Evolutionary conservation across 2,113 vertebrate genomes (phyloP).

Genomic region (Mobula birostris): DNA sequence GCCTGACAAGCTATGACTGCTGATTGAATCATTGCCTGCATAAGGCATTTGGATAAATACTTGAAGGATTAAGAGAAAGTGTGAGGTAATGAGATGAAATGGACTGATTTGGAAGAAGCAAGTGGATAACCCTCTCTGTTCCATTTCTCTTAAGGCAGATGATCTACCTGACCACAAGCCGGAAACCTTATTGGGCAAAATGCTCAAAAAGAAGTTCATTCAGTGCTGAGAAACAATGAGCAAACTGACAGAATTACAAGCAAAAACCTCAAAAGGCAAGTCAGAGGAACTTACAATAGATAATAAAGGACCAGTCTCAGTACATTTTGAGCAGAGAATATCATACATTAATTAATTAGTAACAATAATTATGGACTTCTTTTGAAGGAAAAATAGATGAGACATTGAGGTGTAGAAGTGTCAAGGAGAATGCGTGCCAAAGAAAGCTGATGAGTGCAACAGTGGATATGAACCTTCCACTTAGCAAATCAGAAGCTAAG

Average conservation of each 20-base stretch:
- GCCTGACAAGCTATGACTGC: neutral
- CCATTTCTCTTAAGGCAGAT: neutral
- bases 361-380: too few species aligned
- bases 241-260: neutral
- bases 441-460: too few species aligned
- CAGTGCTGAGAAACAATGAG: neutral
- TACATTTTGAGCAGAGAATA: neutral
- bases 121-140: neutral
- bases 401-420: too few species aligned
- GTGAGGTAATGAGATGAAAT: neutral
- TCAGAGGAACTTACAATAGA: neutral
- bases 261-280: neutral
- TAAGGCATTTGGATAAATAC: neutral
- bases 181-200: neutral
- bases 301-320: neutral
- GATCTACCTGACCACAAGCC: too few species aligned
- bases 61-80: neutral
- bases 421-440: too few species aligned
- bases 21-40: neutral
- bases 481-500: too few species aligned
- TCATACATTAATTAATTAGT: too few species aligned
- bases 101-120: neutral
- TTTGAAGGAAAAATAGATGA: too few species aligned
- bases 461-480: too few species aligned
- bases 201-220: neutral